A percentile compares a stretch with the other conserved stretches of the same genome.
Conservation (phyloP, 2,797 vertebrate species). For the Macrochelys suwanniensis region DNA sequence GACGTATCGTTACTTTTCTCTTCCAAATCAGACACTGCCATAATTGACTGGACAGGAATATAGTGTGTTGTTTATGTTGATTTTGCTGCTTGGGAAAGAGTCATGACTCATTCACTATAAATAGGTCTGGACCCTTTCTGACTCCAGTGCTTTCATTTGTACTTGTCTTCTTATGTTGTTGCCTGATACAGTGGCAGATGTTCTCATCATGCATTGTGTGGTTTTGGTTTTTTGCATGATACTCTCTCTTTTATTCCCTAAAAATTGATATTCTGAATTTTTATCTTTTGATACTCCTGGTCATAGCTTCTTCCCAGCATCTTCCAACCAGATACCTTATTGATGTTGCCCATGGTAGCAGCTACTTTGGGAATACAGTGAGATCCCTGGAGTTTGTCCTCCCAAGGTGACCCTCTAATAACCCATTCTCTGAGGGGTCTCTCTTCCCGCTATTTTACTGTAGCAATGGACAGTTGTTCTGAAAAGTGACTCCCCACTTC, state of each 20-base stretch:
- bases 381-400: conserved; percentile 31
- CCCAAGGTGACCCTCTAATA: conserved; percentile 12
- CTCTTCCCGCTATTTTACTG: neutral
- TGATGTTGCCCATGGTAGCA: neutral
- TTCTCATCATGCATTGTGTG: neutral
- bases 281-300: neutral
- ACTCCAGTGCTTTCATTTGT: conserved; percentile 18
- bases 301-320: conserved; percentile 29
- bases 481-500: neutral
- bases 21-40: neutral
- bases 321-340: neutral
- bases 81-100: conserved; percentile 3
- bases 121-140: conserved; percentile 7
- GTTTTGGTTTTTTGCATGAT: conserved; percentile 34
- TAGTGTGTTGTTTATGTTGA: neutral
- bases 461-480: neutral
- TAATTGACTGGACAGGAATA: neutral
- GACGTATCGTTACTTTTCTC: neutral
- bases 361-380: conserved; percentile 18
- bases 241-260: conserved; percentile 13
- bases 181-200: conserved; percentile 13
- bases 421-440: neutral
- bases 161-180: neutral
- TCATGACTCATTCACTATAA: neutral
- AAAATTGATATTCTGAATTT: conserved; percentile 49